A percentile compares a stretch with the other conserved stretches of the same genome.
phyloP scores from a whole-genome alignment of 2,797 vertebrate genomes.

The Aldrovandia affinis region DNA sequence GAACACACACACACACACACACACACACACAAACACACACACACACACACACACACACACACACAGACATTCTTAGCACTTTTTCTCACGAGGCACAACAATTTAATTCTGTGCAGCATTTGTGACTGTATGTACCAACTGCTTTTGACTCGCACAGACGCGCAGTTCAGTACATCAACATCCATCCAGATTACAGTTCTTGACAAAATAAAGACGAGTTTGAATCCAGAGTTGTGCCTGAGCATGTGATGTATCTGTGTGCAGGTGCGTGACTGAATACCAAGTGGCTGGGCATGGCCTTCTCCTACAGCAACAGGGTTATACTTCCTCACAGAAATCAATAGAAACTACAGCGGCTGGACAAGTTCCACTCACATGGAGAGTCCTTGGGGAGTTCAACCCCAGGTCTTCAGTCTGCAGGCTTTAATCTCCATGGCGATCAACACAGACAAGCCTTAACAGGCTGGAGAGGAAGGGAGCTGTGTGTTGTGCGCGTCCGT shows the following conservation, averaged over 20 bases:
- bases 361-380: constrained; percentile 47
- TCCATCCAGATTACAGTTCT: too few relatives aligned
- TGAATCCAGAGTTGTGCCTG: too few relatives aligned
- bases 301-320: too few relatives aligned
- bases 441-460: constrained; percentile 42
- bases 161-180: background rate
- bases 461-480: constrained; percentile 40
- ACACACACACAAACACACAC: background rate
- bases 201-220: too few relatives aligned
- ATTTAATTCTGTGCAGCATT: background rate
- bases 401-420: constrained; percentile 40
- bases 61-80: background rate
- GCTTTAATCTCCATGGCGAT: constrained; percentile 56
- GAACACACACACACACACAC: background rate
- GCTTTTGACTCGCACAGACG: background rate
- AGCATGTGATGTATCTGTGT: too few relatives aligned
- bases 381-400: constrained; percentile 40
- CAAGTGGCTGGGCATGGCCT: background rate
- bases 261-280: background rate
- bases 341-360: background rate
- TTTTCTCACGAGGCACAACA: background rate
- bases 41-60: constrained; percentile 32
- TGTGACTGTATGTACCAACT: background rate
- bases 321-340: background rate
- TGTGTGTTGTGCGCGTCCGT: background rate